A percentile compares a stretch with the other conserved stretches of the same genome.
These are phyloP conservation scores for Pholis gunnellus DNA, from an alignment of 2,113 vertebrate genomes.

Conservation along the genomic window DNA sequence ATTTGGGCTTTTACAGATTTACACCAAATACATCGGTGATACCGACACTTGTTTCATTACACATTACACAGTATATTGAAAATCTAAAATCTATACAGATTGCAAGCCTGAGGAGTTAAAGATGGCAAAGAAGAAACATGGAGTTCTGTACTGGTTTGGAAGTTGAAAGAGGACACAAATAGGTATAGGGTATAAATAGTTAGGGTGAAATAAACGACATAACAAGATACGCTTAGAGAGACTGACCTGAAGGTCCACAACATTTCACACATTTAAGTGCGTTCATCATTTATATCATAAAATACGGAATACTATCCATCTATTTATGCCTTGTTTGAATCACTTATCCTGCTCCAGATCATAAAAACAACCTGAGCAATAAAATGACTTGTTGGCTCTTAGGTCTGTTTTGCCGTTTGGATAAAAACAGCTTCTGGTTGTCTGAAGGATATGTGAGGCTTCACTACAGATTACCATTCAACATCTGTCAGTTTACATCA, in stretches of 20 bases:
- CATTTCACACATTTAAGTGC: not conserved
- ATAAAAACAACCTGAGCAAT: not conserved
- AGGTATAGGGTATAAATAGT: too few species aligned
- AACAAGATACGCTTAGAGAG: not conserved
- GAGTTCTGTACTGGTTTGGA: not conserved
- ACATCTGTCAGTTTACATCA: not conserved
- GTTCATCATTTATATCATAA: not conserved
- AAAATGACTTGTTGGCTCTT: not conserved
- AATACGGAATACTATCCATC: not conserved
- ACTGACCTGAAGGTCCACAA: not conserved
- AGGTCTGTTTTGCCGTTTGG: not conserved
- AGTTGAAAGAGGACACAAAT: not conserved
- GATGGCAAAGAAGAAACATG: not conserved
- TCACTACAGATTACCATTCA: slow-evolving; percentile 12
- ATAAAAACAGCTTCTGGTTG: slow-evolving; percentile 1
- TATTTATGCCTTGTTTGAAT: not conserved
- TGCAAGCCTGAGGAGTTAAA: not conserved
- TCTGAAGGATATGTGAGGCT: not conserved
- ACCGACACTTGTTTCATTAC: not conserved
- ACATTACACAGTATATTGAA: not conserved
- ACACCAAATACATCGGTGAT: not conserved
- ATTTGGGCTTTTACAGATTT: not conserved
- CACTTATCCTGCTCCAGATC: not conserved
- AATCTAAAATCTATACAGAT: not conserved
- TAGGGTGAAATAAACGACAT: not conserved